Conservation (phyloP, 1,140 invertebrate species). For the Drosophila hydei region DNA sequence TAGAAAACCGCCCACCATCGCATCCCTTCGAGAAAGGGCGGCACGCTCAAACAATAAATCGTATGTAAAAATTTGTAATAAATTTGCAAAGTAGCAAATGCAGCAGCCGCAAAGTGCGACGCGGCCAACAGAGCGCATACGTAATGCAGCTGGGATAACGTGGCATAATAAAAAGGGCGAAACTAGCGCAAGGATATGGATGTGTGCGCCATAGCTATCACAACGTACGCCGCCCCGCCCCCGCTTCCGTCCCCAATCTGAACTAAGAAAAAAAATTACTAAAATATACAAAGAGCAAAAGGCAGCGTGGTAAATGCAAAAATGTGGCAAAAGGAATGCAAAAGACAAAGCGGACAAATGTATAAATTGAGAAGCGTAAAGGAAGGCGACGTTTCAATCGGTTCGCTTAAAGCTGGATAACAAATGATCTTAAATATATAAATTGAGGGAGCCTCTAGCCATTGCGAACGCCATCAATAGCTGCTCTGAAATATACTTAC, state of each 20-base stretch:
- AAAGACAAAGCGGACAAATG: conserved; percentile 61
- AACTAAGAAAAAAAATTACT: conserved; percentile 50
- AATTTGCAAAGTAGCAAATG: conserved; percentile 81
- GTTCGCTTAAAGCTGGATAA: neutral
- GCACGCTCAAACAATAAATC: conserved; percentile 76
- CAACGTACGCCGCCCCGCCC: conserved; percentile 2
- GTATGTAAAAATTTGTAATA: conserved; percentile 82
- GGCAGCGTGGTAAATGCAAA: conserved; percentile 45
- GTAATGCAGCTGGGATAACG: conserved; percentile 63
- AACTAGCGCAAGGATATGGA: conserved; percentile 74
- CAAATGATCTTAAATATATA: neutral
- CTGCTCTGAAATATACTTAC: too few relatives aligned
- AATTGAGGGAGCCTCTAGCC: too few relatives aligned
- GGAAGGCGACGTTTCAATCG: conserved; percentile 25
- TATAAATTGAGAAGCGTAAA: conserved; percentile 62
- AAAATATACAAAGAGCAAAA: conserved; percentile 43
- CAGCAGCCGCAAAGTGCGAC: conserved; percentile 61
- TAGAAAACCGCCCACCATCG: conserved; percentile 49
- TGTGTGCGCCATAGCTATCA: conserved; percentile 51
- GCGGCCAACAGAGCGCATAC: conserved; percentile 67
- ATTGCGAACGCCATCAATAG: too few relatives aligned
- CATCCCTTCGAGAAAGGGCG: conserved; percentile 9
- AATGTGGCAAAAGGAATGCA: conserved; percentile 26
- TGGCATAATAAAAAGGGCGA: conserved; percentile 70
- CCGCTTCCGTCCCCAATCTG: neutral